A percentile compares a stretch with the other conserved stretches of the same genome.
Evolutionary conservation across 2,113 vertebrate genomes (phyloP).

Genomic region (Donacobius atricapilla): DNA sequence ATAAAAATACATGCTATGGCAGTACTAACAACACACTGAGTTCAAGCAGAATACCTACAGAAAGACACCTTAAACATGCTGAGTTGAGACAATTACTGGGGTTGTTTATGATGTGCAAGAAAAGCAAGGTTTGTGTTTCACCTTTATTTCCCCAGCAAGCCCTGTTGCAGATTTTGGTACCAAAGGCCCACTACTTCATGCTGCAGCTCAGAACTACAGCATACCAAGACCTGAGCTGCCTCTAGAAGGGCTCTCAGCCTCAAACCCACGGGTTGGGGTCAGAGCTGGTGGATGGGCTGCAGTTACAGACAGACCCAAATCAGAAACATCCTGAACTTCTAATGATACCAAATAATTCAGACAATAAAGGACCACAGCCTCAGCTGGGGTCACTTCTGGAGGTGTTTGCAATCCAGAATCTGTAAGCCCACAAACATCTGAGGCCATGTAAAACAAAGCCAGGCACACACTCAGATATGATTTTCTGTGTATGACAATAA

Average conservation of each 20-base stretch:
- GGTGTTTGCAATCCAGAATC: not conserved
- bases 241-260: not conserved
- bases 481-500: not conserved
- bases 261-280: accelerated
- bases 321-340: not conserved
- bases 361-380: not conserved
- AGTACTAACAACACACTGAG: not conserved
- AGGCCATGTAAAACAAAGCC: not conserved
- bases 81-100: not conserved
- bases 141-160: not conserved
- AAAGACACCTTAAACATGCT: not conserved
- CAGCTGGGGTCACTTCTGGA: not conserved
- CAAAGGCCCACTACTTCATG: not conserved
- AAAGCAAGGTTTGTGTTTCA: not conserved
- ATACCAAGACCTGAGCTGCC: not conserved
- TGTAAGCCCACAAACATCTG: not conserved
- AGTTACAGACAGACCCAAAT: not conserved
- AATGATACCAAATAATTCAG: not conserved
- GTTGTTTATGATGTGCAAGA: not conserved
- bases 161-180: not conserved
- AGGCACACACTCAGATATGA: not conserved
- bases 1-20: not conserved
- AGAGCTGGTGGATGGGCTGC: not conserved
- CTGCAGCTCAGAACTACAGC: not conserved
- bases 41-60: not conserved